Evolutionary conservation across 2,113 vertebrate species (phyloP), one percentile per base, ranked within the genome.

Genomic region (Chitala chitala): DNA sequence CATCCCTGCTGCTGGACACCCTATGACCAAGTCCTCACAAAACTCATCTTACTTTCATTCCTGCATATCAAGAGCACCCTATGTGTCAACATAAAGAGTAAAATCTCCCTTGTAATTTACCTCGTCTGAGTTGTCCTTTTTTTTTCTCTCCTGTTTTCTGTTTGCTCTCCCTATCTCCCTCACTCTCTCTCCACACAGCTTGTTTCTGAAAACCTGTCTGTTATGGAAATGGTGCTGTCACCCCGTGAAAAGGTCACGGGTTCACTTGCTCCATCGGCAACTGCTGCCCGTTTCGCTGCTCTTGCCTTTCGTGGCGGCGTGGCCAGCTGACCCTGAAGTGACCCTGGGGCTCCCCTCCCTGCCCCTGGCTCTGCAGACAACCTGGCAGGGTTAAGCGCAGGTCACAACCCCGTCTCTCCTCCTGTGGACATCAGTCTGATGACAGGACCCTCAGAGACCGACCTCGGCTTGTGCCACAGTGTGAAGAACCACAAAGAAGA

Each of bases 141-240:
- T 56, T 33, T 50, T 24, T n/a, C 29, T 59, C 33, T 22, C n/a
- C 56, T 17, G 20, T 48, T 70, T 48, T n/a, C 24, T 74, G 15
- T 50, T 26, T 72, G 78, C 44, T 69, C 75, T 77, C 79, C 72
- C 76, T 69, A 46, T 75, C 78, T 71, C 82, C 56, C 51, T 20
- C 22, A 68, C 26, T 42, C 50, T 20, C 73, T 80, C 42, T 68
- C 73, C 77, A 53, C 24, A 13, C 72, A 75, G 65, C 26, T 74
- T 78, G 72, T 82, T 73, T 77, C 73, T 78, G 56, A 72, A 73
- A 73, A 69, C 46, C 48, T 73, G 22, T 53, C 74, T 74, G 76
- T 76, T 76, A 71, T 20, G 54, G 75, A 65, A 17, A 51, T 12
- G 12, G 68, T 74, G 70, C 69, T 69, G 50, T 69, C 71, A 72